These are phyloP conservation scores for Nomada lathburiana DNA, from an alignment of 2,888 invertebrate genomes.

Conservation along the genomic window DNA sequence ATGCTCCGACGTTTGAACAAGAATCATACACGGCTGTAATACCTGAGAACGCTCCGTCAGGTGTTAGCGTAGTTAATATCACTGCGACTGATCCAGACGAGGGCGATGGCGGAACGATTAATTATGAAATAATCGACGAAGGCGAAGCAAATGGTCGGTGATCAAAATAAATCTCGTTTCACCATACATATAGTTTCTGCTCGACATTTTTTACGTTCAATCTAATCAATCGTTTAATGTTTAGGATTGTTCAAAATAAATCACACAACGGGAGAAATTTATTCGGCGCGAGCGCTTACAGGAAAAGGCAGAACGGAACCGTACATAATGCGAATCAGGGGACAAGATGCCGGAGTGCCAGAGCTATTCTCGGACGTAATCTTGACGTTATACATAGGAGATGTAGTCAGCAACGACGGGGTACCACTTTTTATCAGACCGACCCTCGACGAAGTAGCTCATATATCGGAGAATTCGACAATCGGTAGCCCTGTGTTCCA, in stretches of 20 bases:
- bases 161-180: conserved; percentile 30
- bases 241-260: conserved; percentile 89
- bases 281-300: conserved; percentile 88
- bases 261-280: conserved; percentile 88
- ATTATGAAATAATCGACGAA: conserved; percentile 90
- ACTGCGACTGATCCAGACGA: conserved; percentile 92
- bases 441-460: conserved; percentile 89
- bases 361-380: conserved; percentile 87
- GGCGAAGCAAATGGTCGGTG: conserved; percentile 89
- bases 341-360: conserved; percentile 89
- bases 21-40: conserved; percentile 90
- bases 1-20: conserved; percentile 89
- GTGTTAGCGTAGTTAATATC: conserved; percentile 89
- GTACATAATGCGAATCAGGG: conserved; percentile 89
- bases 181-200: not conserved
- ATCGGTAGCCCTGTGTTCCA: conserved; percentile 91
- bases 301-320: conserved; percentile 92
- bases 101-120: conserved; percentile 89
- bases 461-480: conserved; percentile 90
- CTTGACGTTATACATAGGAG: conserved; percentile 90
- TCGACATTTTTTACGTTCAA: not conserved
- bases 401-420: conserved; percentile 92
- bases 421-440: conserved; percentile 91
- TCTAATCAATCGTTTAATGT: not conserved
- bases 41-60: conserved; percentile 90